Evolutionary conservation across 2,113 vertebrate genomes (phyloP).

Genomic region (Perccottus glenii): DNA sequence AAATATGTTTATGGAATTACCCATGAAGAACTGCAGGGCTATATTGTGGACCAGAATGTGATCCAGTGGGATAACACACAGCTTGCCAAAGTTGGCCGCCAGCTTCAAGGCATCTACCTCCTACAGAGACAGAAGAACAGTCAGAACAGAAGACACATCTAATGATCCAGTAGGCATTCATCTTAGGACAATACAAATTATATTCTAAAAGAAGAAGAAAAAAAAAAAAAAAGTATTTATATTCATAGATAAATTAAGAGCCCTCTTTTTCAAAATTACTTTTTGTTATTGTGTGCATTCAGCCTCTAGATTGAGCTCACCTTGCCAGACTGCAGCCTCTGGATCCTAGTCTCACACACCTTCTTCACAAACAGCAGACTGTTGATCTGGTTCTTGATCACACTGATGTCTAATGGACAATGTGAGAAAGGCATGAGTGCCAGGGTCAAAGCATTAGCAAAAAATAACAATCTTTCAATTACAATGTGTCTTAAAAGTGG

Average conservation of each 20-base stretch:
- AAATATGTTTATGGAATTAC: constrained; percentile 74
- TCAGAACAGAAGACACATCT: not conserved
- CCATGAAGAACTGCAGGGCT: constrained; percentile 99
- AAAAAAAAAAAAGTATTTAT: no score
- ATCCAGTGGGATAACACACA: constrained; percentile 97
- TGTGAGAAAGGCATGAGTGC: constrained; percentile 29
- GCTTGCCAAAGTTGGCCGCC: constrained; percentile 96
- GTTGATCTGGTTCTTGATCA: constrained; percentile 99
- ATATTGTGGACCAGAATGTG: constrained; percentile 98
- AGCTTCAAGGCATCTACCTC: constrained; percentile 97
- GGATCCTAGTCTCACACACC: constrained; percentile 98
- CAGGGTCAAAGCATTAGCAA: not conserved
- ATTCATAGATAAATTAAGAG: no score
- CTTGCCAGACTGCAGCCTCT: constrained; percentile 97
- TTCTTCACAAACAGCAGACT: constrained; percentile 99
- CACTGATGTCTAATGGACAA: constrained; percentile 91
- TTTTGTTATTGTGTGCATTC: no score
- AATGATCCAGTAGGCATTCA: no score
- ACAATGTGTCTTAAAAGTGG: no score
- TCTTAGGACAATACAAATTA: not conserved
- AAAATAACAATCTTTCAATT: not conserved
- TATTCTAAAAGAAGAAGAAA: no score
- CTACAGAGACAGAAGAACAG: constrained; percentile 69
- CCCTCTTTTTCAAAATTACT: no score
- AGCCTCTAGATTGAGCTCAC: constrained; percentile 73